Evolutionary conservation across 1,140 invertebrate genomes (phyloP).

Genomic region (Lepidurus couesii): DNA sequence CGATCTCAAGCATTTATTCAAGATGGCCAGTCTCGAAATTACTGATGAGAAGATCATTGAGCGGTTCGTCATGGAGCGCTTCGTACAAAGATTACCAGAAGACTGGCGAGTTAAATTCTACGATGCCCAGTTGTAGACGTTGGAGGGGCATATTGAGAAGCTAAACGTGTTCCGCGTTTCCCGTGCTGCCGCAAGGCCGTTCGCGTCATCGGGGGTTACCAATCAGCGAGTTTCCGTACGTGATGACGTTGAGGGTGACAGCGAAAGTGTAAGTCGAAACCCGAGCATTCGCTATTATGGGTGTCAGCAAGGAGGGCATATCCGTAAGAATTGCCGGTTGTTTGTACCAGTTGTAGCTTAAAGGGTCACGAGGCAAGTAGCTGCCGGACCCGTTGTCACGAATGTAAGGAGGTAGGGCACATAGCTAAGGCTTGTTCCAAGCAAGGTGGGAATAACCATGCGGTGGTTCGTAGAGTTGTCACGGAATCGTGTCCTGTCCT

Average conservation of each 20-base stretch:
- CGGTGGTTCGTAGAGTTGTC: background rate
- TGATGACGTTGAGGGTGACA: background rate
- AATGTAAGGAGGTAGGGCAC: background rate
- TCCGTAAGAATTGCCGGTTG: background rate
- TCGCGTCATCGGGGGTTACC: background rate
- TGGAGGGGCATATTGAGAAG: background rate
- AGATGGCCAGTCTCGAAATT: background rate
- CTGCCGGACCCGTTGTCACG: background rate
- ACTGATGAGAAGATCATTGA: background rate
- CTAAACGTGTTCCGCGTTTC: background rate
- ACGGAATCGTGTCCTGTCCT: background rate
- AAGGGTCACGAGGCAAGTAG: background rate
- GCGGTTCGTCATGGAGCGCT: background rate
- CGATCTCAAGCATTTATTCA: background rate
- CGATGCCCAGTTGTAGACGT: background rate
- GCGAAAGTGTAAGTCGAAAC: background rate
- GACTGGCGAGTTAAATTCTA: background rate
- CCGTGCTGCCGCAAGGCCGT: background rate
- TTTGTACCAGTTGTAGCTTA: background rate
- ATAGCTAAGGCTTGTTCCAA: background rate
- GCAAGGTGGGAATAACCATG: background rate
- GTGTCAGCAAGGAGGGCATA: background rate
- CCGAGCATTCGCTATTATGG: background rate
- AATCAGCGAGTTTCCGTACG: background rate
- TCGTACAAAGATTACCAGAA: background rate